Base-by-base conservation (phyloP, 2,113 vertebrate genomes). In the Beaufortia kweichowensis region DNA sequence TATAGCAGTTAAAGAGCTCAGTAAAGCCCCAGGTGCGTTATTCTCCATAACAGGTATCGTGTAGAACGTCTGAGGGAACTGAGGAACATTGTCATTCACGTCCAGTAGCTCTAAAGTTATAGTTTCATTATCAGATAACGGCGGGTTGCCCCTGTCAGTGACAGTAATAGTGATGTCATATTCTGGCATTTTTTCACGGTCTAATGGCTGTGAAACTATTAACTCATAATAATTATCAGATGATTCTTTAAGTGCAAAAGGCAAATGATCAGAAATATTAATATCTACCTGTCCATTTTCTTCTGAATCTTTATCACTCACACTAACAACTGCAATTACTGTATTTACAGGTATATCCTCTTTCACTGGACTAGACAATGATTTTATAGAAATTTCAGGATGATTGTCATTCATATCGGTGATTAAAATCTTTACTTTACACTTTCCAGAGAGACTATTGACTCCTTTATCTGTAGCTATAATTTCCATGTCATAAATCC, bases 271-370 rank as follows among this genome's bases (percentile, higher is more conserved):
- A 15, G 46, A 43, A 28, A 91, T 72, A 2, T 61, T 63, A 60
- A 90, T 78, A 55, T 82, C 74, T 21, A 92, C 84, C 3, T 87
- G 76, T 4, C 88, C 89, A 81, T 92, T 91, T 66, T 87, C 81
- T 39, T 82, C 89, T 1, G 91, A 90, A 63, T 92, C 84, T 76
- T 75, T 76, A 67, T 87, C 86, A 21, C 46, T 79, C 2, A 87
- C 82, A 41, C 85, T 84, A 5, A 87, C 73, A 0, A 85, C 43
- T 14, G 85, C 86, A 53, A 88, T 81, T 0, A 81, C 74, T 7
- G 82, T 80, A 0, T 81, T 76, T 10, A 82, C 3, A 3, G 71
- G 12, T 6, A 81, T 17, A 55, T 87, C 77, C 12, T 86, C 85
- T 56, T 83, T 79, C 1, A 86, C 23, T 2, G 81, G 66, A 72